A percentile compares a stretch with the other conserved stretches of the same genome.
Evolutionary conservation across 2,888 invertebrate genomes (phyloP).

Genomic region (Emmelina monodactyla): DNA sequence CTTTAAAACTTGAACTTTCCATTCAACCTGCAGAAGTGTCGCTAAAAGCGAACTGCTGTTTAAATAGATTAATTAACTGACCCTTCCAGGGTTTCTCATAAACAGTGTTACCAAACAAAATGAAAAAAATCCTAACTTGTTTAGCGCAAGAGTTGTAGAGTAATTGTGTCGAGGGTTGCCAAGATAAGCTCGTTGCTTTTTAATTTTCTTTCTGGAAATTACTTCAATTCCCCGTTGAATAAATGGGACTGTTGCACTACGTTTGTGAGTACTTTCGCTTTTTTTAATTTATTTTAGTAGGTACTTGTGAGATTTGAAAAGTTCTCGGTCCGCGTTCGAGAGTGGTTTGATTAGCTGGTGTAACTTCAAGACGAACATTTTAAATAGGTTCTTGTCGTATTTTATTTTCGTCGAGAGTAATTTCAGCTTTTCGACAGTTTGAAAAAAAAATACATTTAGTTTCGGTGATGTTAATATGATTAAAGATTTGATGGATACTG

Average conservation of each 20-base stretch:
- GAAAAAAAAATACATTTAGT: too few relatives aligned
- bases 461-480: too few relatives aligned
- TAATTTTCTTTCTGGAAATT: constrained; percentile 50
- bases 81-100: constrained; percentile 9
- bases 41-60: neutral
- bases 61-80: constrained; percentile 12
- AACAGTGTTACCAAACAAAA: too few relatives aligned
- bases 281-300: constrained; percentile 29
- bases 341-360: constrained; percentile 28
- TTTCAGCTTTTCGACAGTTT: too few relatives aligned
- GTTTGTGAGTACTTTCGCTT: constrained; percentile 22
- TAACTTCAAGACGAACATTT: constrained; percentile 17
- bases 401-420: too few relatives aligned
- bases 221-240: constrained; percentile 45
- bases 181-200: constrained; percentile 51
- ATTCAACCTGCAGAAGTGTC: too few relatives aligned
- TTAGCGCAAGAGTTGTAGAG: constrained; percentile 26
- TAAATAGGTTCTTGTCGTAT: neutral
- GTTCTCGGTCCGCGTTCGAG: constrained; percentile 22
- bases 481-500: too few relatives aligned
- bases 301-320: constrained; percentile 19
- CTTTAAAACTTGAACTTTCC: too few relatives aligned
- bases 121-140: constrained; percentile 24
- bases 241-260: constrained; percentile 39
- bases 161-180: constrained; percentile 38